phyloP scores from a whole-genome alignment of 37 sponge, comb jelly and placozoan genomes.

The Halichondria panicea region DNA sequence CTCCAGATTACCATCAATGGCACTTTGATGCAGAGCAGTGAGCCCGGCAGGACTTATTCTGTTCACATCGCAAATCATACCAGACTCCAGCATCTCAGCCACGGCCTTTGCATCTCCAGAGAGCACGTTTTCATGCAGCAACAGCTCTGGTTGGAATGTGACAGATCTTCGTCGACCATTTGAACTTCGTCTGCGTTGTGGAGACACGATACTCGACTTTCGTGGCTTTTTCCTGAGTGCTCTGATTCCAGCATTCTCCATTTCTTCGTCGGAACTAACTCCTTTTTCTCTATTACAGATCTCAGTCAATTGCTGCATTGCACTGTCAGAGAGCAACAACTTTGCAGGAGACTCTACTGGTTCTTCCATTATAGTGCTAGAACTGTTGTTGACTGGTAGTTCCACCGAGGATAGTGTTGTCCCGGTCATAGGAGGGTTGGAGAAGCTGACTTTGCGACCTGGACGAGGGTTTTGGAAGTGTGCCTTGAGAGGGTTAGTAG shows the following conservation, averaged over 20 bases:
- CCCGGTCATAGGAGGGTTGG: slow-evolving; percentile 14
- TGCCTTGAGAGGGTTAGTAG: too few species aligned
- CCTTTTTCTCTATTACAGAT: neutral
- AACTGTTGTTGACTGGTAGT: too few species aligned
- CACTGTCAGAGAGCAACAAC: too few species aligned
- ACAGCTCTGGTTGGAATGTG: slow-evolving; percentile 78
- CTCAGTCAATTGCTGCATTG: slow-evolving; percentile 12
- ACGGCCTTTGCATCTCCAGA: slow-evolving; percentile 72
- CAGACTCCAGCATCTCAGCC: slow-evolving; percentile 48
- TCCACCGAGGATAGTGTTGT: slow-evolving; percentile 1
- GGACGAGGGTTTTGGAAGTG: neutral
- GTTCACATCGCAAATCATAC: slow-evolving; percentile 61
- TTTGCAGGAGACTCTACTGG: too few species aligned
- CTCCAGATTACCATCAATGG: slow-evolving; percentile 83
- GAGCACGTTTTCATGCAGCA: slow-evolving; percentile 66
- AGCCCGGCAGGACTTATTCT: slow-evolving; percentile 84
- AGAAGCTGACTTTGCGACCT: slow-evolving; percentile 16
- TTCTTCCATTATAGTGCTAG: too few species aligned
- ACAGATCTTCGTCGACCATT: slow-evolving; percentile 54
- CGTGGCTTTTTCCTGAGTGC: slow-evolving; percentile 53
- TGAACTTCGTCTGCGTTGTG: neutral
- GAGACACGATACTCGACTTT: slow-evolving; percentile 57
- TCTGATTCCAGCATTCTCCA: neutral
- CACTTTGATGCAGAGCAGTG: slow-evolving; percentile 85
- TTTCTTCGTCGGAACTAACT: neutral